These are phyloP conservation scores for Spilarctia lutea DNA, from an alignment of 2,888 invertebrate genomes.

Conservation along the genomic window DNA sequence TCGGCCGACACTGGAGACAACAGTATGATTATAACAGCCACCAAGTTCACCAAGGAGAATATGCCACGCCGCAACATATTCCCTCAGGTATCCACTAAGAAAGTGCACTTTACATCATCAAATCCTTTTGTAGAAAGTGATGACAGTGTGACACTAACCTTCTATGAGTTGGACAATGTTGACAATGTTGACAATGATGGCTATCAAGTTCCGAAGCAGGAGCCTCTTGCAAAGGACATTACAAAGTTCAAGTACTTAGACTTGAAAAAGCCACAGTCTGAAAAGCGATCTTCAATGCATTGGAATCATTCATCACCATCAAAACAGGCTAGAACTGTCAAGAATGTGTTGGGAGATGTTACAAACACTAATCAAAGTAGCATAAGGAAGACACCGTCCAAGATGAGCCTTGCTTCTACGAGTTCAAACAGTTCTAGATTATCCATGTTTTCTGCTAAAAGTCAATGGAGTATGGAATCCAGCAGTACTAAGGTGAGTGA, in stretches of 20 bases:
- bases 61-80: slow-evolving; percentile 81
- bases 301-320: slow-evolving; percentile 78
- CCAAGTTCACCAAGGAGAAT: slow-evolving; percentile 78
- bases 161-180: slow-evolving; percentile 78
- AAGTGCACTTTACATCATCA: slow-evolving; percentile 79
- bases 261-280: slow-evolving; percentile 70
- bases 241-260: slow-evolving; percentile 81
- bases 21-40: slow-evolving; percentile 84
- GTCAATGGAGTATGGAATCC: slow-evolving; percentile 71
- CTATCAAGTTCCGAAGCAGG: slow-evolving; percentile 61
- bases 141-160: slow-evolving; percentile 82
- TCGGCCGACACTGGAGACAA: slow-evolving; percentile 86
- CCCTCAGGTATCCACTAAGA: slow-evolving; percentile 73
- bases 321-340: slow-evolving; percentile 72
- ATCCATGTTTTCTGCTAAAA: slow-evolving; percentile 67
- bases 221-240: slow-evolving; percentile 66
- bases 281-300: slow-evolving; percentile 70
- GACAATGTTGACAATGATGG: slow-evolving; percentile 68
- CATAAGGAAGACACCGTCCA: slow-evolving; percentile 78
- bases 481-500: slow-evolving; percentile 61
- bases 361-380: slow-evolving; percentile 71
- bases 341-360: slow-evolving; percentile 70
- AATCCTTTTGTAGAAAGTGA: slow-evolving; percentile 84
- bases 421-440: slow-evolving; percentile 68
- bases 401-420: slow-evolving; percentile 73